These are phyloP conservation scores for Euphonia xanthogaster DNA, from an alignment of 2,797 vertebrate genomes.

Conservation along the genomic window DNA sequence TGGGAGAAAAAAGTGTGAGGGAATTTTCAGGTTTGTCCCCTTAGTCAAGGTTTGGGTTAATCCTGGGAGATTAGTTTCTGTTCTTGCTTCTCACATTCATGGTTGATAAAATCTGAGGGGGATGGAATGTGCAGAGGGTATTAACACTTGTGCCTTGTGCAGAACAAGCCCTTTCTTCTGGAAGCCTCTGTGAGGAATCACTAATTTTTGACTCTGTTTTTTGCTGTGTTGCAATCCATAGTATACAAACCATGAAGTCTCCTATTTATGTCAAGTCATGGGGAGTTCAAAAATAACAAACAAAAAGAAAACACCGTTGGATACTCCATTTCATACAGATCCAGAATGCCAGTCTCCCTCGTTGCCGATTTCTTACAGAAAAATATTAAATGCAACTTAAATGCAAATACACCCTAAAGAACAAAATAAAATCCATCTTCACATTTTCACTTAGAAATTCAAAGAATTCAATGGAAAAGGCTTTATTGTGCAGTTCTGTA, in stretches of 20 bases:
- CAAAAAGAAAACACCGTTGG: background rate
- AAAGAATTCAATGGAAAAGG: background rate
- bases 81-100: conserved; percentile 3
- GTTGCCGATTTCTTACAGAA: background rate
- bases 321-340: background rate
- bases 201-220: background rate
- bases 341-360: background rate
- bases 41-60: background rate
- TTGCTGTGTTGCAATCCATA: background rate
- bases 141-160: background rate
- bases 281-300: background rate
- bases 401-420: background rate
- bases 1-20: background rate
- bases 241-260: background rate
- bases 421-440: background rate
- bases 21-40: background rate
- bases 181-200: background rate
- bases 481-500: background rate
- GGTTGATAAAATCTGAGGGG: background rate
- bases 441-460: background rate
- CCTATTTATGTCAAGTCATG: background rate
- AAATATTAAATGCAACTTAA: background rate
- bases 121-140: background rate
- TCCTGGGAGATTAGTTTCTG: background rate
- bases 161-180: background rate